Base-by-base conservation (phyloP, 2,888 invertebrate species). In the Platycheirus albimanus region DNA sequence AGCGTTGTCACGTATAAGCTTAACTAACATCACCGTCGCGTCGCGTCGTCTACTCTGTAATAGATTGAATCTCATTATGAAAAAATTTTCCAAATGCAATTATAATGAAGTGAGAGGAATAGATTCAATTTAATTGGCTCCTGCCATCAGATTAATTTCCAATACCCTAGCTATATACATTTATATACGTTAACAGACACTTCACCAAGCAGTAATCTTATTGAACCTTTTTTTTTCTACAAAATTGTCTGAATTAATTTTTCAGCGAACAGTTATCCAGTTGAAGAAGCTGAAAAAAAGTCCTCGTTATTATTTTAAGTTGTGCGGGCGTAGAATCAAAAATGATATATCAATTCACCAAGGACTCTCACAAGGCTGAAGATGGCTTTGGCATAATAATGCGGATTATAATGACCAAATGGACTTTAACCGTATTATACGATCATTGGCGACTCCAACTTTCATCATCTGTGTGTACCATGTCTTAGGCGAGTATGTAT, bases 11-110 rank as follows among this genome's bases (percentile, higher is more conserved):
- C n/a, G n/a, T n/a, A n/a, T n/a, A n/a, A n/a, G n/a, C n/a, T n/a
- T n/a, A n/a, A n/a, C n/a, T n/a, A n/a, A n/a, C n/a, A n/a, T n/a
- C n/a, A n/a, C n/a, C n/a, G n/a, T n/a, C n/a, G n/a, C n/a, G n/a
- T n/a, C n/a, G n/a, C 24, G 24, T 24, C 24, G 24, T 24, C 24
- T n/a, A n/a, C n/a, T n/a, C n/a, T n/a, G n/a, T 49, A 33, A 24
- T 45, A 15, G 56, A 49, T 61, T 45, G 2, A 61, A 78, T 41
- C 47, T 67, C 38, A 74, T 74, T 67, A 63, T 30, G 49, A 74
- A 74, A 24, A 74, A 51, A 58, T 72, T 58, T 67, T 72, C 45
- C 36, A 36, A 72, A 78, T 78, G 51, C 52, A 67, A 72, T 78
- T 66, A 66, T 24, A 43, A 28, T 19, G 19, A 13, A n/a, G 36